Percentiles rank a stretch among this genome's conserved stretches.
Evolutionary conservation across 2,888 invertebrate genomes (phyloP).

Genomic region (Galerucella pusilla): DNA sequence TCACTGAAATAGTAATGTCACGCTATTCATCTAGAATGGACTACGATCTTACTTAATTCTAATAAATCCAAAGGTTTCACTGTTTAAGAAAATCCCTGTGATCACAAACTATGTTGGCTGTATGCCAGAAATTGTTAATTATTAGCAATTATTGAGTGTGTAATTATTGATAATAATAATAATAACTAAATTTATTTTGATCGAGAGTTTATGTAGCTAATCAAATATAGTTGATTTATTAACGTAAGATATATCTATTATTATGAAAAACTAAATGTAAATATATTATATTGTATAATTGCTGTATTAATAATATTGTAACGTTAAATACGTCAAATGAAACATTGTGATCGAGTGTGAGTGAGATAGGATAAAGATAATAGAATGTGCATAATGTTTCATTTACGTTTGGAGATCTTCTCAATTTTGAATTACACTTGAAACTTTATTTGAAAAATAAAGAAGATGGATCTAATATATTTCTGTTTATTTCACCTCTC

Average conservation of each 20-base stretch:
- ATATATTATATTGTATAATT: slow-evolving; percentile 53
- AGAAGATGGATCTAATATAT: slow-evolving; percentile 32
- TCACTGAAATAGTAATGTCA: no score
- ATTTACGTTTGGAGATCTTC: slow-evolving; percentile 39
- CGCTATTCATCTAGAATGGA: no score
- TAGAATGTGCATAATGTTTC: slow-evolving; percentile 33
- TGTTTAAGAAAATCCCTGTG: slow-evolving; percentile 60
- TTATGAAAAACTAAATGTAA: slow-evolving; percentile 46
- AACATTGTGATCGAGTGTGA: slow-evolving; percentile 27
- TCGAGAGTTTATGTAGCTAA: slow-evolving; percentile 45
- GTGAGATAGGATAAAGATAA: slow-evolving; percentile 2
- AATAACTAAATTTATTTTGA: slow-evolving; percentile 45
- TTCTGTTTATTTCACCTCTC: not conserved
- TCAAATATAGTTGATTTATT: slow-evolving; percentile 43
- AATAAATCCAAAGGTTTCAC: slow-evolving; percentile 31
- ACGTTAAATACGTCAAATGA: slow-evolving; percentile 40
- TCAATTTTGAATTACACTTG: slow-evolving; percentile 58
- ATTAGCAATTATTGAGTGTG: slow-evolving; percentile 45
- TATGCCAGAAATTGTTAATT: slow-evolving; percentile 51
- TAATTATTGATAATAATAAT: slow-evolving; percentile 34
- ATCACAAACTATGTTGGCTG: slow-evolving; percentile 57
- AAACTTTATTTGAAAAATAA: slow-evolving; percentile 62
- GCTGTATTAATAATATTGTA: slow-evolving; percentile 49
- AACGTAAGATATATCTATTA: slow-evolving; percentile 43
- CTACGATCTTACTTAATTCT: not conserved